Base-by-base conservation (phyloP, 1,140 invertebrate genomes). In the Linepithema humile region DNA sequence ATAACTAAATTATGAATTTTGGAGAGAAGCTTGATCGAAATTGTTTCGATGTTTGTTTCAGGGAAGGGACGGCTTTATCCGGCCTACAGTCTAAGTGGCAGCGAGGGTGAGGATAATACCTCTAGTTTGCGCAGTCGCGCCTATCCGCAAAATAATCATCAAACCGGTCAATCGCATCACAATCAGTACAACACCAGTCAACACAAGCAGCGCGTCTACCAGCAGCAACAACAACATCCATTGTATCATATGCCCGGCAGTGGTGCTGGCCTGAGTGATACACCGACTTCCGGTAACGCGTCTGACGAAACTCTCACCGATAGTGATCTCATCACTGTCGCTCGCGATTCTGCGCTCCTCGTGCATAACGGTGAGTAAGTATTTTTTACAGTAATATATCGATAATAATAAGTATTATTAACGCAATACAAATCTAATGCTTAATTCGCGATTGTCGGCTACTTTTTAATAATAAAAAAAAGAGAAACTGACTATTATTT, bases 281-380 rank as follows among this genome's bases (percentile, higher is more conserved):
- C 96, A 85, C 96, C 97, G 0, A 97, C 96, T 50, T 97, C 96
- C 17, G 97, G 97, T 88, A 97, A 97, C 96, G 96, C 96, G 23
- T 97, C 96, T 53, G 97, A 97, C 96, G 97, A 97, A 20, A 97
- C 97, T 0, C 95, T 97, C 82, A 97, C 97, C 7, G 97, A 97
- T 92, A 97, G 97, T 10, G 97, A 97, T 93, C 94, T 97, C 86
- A 97, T 97, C 85, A 94, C 94, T 70, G 95, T 97, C 83, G 96
- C 97, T 60, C 95, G 96, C 87, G 97, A 97, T 92, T 97, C 96
- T 2, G 97, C 97, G 50, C 95, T 97, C 45, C 96, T 97, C 78
- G 96, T 97, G 84, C 96, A 97, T 95, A 97, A 97, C 96, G 96
- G 97, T 97, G 77, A 96, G 96, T 94, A 65, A 43, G 53, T 35